Percentiles rank a stretch among this genome's conserved stretches.
Evolutionary conservation across 2,888 invertebrate genomes (phyloP).

Genomic region (Margaritifera margaritifera): DNA sequence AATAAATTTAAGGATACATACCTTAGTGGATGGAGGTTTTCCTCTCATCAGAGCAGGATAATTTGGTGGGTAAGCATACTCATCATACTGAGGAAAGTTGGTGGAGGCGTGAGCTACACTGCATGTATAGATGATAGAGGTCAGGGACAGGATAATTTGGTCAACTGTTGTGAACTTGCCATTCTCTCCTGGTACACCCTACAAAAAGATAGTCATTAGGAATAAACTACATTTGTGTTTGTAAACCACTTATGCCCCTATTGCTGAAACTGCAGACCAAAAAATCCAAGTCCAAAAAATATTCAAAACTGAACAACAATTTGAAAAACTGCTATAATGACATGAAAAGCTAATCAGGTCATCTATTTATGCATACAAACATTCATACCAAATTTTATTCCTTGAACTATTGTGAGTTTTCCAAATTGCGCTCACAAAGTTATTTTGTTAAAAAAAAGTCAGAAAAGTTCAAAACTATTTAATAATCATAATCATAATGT

Average conservation of each 20-base stretch:
- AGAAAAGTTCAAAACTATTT: no score
- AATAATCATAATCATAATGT: no score
- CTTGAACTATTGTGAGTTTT: no score
- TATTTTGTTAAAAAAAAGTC: no score
- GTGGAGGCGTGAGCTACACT: conserved; percentile 64
- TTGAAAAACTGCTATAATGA: no score
- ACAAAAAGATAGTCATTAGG: conserved; percentile 6
- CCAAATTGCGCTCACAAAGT: no score
- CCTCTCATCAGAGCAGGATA: conserved; percentile 60
- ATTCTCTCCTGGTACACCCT: conserved; percentile 57
- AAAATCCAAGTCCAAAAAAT: neutral
- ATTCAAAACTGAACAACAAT: no score
- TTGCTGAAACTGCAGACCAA: neutral
- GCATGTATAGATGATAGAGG: conserved; percentile 60
- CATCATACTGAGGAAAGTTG: conserved; percentile 67
- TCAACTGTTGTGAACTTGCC: conserved; percentile 46
- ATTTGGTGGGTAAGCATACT: conserved; percentile 68
- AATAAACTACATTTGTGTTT: neutral
- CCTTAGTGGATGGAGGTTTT: conserved; percentile 56
- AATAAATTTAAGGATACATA: conserved; percentile 18
- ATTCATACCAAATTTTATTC: no score
- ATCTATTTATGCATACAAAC: neutral
- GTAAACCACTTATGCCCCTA: neutral
- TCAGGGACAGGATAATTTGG: conserved; percentile 47
- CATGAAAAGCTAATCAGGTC: neutral